A percentile compares a stretch with the other conserved stretches of the same genome.
Conservation (phyloP, 2,888 invertebrate genomes). For the Caenorhabditis auriculariae region DNA sequence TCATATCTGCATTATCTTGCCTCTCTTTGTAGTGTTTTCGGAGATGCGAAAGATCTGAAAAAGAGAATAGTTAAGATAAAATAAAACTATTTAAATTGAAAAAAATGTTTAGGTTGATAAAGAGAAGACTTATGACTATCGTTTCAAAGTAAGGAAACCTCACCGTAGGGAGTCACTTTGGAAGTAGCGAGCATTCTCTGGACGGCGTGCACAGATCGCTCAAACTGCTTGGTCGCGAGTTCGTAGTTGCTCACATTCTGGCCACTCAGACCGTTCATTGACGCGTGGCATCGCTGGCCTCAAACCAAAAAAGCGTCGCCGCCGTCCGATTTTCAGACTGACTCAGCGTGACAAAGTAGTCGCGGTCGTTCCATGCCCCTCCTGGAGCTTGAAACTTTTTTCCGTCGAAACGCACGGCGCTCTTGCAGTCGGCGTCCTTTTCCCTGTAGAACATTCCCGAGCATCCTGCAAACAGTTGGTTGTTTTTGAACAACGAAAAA, state of each 20-base stretch:
- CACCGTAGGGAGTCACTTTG: background rate
- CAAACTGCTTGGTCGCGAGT: constrained; percentile 54
- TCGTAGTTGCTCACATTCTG: constrained; percentile 28
- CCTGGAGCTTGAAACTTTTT: constrained; percentile 46
- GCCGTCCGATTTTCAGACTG: background rate
- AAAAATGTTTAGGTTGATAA: no score
- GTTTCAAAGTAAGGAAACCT: constrained; percentile 1
- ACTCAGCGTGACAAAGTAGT: constrained; percentile 42
- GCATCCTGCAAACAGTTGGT: constrained; percentile 31
- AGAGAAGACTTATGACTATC: constrained; percentile 3
- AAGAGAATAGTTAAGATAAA: no score
- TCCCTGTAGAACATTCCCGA: constrained; percentile 52
- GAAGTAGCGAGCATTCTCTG: constrained; percentile 46
- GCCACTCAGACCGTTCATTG: constrained; percentile 26
- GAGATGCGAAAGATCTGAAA: no score
- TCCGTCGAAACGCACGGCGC: constrained; percentile 51
- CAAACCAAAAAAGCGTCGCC: background rate
- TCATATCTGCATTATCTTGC: no score
- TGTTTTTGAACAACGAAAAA: background rate
- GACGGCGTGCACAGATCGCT: constrained; percentile 52
- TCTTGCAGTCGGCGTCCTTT: constrained; percentile 21
- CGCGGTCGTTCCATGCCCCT: constrained; percentile 48
- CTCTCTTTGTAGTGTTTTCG: no score
- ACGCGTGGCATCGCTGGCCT: constrained; percentile 39
- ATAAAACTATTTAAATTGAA: no score